Base-by-base conservation (phyloP, 2,113 vertebrate species). In the Balaeniceps rex region DNA sequence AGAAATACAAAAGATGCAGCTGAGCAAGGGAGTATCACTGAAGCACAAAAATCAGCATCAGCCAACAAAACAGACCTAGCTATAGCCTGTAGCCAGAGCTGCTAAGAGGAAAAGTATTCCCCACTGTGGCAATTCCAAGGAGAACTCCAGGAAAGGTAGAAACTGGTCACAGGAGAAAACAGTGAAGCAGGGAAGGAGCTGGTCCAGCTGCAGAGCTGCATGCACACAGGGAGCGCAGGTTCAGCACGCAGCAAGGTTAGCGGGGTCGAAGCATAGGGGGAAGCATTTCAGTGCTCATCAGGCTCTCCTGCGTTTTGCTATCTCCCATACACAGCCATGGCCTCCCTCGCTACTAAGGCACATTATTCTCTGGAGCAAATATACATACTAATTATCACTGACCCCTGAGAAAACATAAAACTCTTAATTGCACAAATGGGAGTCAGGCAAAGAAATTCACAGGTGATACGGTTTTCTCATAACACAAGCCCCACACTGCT, bases 91-190 rank as follows among this genome's bases (percentile, higher is more conserved):
- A 69, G 55, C 60, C 55, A 84, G 72, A 54, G 34, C 31, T 75
- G 42, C n/a, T 80, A 58, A 65, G 63, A 69, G 29, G 47, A 94
- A 64, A 69, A 94, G 24, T 40, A 42, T 78, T 95, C 42, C n/a
- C 9, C 61, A 75, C 65, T 34, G 33, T 47, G 77, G 46, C 29
- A 81, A 70, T 66, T 87, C 74, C 51, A 78, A 89, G 57, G 28
- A 68, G 44, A 94, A 81, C 87, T 81, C 58, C 69, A 94, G 84
- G 65, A 93, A 95, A 81, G 36, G 25, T 21, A 83, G 46, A 77
- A 91, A 36, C 9, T 52, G 36, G 24, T 77, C 54, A 57, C 23
- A n/a, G 28, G 71, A 77, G 49, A 40, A 96, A 72, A 12, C 2
- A 3, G 17, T 28, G 46, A 69, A 75, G 34, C 38, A 54, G 44